phyloP scores from a whole-genome alignment of 2,113 vertebrate genomes.

The Protobothrops mucrosquamatus region DNA sequence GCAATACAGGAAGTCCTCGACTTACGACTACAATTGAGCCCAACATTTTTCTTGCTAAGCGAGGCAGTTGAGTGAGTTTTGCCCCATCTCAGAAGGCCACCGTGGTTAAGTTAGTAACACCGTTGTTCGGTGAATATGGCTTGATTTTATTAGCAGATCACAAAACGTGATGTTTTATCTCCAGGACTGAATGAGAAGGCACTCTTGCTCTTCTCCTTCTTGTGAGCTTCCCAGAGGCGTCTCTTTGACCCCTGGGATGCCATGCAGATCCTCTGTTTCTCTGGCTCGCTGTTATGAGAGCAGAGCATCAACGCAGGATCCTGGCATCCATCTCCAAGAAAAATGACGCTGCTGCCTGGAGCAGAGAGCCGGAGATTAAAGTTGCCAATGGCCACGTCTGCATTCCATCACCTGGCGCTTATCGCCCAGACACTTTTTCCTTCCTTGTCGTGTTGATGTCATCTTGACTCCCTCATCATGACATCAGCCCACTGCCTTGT shows the following conservation, averaged over 20 bases:
- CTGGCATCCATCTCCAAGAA: conserved; percentile 22
- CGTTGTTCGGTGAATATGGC: too few relatives aligned
- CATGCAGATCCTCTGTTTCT: neutral
- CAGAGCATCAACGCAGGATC: neutral
- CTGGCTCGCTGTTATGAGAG: neutral
- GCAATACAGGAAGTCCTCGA: neutral
- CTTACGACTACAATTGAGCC: too few relatives aligned
- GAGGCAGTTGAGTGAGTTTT: neutral
- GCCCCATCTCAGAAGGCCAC: accelerated
- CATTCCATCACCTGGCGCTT: conserved; percentile 18
- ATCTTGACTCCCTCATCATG: neutral
- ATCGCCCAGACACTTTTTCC: neutral
- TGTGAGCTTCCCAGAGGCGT: neutral
- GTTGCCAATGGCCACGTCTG: neutral
- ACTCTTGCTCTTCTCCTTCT: neutral
- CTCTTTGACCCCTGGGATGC: too few relatives aligned
- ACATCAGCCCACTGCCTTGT: neutral
- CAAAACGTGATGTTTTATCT: neutral
- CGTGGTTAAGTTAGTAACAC: neutral
- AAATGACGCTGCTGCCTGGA: conserved; percentile 17
- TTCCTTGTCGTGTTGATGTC: neutral
- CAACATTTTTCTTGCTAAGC: neutral
- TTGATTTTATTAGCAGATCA: too few relatives aligned
- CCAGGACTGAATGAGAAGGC: neutral
- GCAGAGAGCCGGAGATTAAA: conserved; percentile 22